These are phyloP conservation scores for Adelognathus sp. DNA, from an alignment of 2,888 invertebrate genomes.

Conservation along the genomic window DNA sequence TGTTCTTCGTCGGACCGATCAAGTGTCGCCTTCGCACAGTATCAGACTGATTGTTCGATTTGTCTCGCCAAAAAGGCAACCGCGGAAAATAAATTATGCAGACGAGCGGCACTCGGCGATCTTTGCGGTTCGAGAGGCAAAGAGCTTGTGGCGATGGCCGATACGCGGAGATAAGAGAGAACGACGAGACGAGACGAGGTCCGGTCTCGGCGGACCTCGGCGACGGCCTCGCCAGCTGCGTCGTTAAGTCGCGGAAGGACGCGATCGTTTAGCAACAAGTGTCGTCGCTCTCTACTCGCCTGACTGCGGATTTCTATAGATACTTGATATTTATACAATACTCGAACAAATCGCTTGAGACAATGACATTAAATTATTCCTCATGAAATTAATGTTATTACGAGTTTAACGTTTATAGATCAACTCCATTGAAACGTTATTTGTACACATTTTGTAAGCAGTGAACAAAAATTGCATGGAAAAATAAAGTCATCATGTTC, in stretches of 20 bases:
- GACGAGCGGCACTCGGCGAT: neutral
- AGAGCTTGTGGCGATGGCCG: slow-evolving; percentile 2
- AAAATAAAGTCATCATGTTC: neutral
- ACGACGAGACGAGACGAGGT: slow-evolving; percentile 9
- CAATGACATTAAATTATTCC: no score
- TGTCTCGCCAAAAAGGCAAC: neutral
- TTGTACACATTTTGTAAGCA: no score
- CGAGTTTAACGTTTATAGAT: no score
- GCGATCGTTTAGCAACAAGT: slow-evolving; percentile 66
- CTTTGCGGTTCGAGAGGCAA: neutral
- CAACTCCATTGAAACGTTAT: no score
- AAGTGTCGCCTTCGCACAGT: neutral
- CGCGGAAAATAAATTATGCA: neutral
- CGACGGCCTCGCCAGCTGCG: slow-evolving; percentile 22
- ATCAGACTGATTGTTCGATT: neutral
- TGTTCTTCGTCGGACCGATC: neutral
- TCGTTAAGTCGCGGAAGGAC: slow-evolving; percentile 57
- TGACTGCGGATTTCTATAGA: no score
- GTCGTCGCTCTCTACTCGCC: slow-evolving; percentile 50
- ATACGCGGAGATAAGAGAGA: slow-evolving; percentile 33
- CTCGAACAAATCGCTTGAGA: no score
- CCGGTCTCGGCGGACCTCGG: slow-evolving; percentile 38
- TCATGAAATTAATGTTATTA: no score
- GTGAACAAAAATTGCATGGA: no score
- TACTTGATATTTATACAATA: no score